Evolutionary conservation across 2,888 invertebrate genomes (phyloP).

Genomic region (Drosophila yooni): DNA sequence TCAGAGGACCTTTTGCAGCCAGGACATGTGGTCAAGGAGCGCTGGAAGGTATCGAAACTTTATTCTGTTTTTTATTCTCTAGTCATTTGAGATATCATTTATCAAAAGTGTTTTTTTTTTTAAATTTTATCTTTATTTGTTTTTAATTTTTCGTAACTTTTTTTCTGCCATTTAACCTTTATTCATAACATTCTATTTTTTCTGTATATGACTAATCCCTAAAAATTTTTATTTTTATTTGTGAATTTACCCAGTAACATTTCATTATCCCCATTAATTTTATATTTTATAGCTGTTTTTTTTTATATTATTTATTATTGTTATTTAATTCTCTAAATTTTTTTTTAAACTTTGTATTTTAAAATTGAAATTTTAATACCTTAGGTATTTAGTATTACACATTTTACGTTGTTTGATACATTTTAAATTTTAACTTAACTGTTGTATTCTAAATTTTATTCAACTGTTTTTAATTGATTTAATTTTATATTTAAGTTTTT

Average conservation of each 20-base stretch:
- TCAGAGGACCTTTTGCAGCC: constrained; percentile 97
- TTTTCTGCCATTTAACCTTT: not conserved
- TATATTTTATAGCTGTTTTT: not conserved
- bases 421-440: not conserved
- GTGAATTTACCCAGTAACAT: not conserved
- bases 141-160: not conserved
- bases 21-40: constrained; percentile 98
- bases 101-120: not conserved
- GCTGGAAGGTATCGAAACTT: constrained; percentile 95
- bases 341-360: not conserved
- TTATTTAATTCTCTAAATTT: too few species aligned
- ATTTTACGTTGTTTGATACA: not conserved
- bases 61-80: not conserved
- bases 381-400: not conserved
- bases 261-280: not conserved
- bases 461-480: constrained; percentile 1
- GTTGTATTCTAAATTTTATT: not conserved
- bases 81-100: not conserved
- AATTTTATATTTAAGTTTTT: not conserved
- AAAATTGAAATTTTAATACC: too few species aligned
- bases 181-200: not conserved
- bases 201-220: not conserved
- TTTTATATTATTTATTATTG: not conserved
- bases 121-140: not conserved
- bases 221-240: not conserved